A percentile compares a stretch with the other conserved stretches of the same genome.
These are phyloP conservation scores for Bettongia penicillata DNA, from an alignment of 2,113 vertebrate genomes.

Conservation along the genomic window DNA sequence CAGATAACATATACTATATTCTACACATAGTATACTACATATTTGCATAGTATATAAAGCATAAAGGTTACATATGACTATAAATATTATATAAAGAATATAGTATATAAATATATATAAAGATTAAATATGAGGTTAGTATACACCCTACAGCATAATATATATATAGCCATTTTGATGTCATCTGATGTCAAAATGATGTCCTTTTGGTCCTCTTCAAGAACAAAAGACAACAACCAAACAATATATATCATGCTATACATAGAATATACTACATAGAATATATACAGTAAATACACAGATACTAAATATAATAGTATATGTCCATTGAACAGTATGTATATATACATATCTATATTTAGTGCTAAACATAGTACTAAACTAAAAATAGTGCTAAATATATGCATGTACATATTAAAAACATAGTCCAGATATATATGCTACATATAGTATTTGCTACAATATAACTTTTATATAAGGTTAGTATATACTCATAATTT, in stretches of 20 bases:
- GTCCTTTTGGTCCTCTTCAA: background rate
- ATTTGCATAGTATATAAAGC: background rate
- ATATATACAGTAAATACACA: background rate
- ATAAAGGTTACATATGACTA: too few species aligned
- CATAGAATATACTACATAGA: background rate
- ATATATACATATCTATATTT: background rate
- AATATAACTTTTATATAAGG: background rate
- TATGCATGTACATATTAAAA: background rate
- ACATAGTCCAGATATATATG: background rate
- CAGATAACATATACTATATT: background rate
- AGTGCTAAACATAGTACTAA: background rate
- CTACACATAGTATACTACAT: background rate
- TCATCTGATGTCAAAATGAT: background rate
- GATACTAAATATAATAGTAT: background rate
- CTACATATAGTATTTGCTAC: background rate
- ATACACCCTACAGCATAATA: background rate
- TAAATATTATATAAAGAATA: too few species aligned
- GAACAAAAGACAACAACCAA: background rate
- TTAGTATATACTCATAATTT: background rate
- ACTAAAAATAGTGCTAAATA: background rate
- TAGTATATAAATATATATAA: too few species aligned
- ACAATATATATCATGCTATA: background rate
- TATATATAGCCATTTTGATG: background rate
- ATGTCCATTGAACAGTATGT: background rate
- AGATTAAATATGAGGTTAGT: too few species aligned